Percentiles rank a stretch among this genome's conserved stretches.
Evolutionary conservation across 2,113 vertebrate genomes (phyloP).

Genomic region (Antennarius striatus): DNA sequence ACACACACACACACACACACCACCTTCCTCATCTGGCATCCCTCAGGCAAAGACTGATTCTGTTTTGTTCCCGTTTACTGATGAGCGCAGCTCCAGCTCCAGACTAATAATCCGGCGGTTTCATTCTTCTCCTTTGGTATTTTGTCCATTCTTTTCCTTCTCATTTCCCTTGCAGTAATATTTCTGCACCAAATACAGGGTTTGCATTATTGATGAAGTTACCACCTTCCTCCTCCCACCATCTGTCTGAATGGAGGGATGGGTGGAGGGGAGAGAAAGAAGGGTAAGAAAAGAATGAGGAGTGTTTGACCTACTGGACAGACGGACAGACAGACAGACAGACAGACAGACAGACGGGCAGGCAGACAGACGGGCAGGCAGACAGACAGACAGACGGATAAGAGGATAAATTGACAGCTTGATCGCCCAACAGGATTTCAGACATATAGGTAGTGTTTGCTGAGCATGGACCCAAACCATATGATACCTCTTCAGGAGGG

Average conservation of each 20-base stretch:
- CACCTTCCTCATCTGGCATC: slow-evolving; percentile 56
- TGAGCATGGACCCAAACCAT: slow-evolving; percentile 47
- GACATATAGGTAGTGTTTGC: too few relatives aligned
- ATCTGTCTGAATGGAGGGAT: slow-evolving; percentile 38
- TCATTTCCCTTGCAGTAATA: slow-evolving; percentile 58
- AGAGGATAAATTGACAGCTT: background rate
- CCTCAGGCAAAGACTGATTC: slow-evolving; percentile 45
- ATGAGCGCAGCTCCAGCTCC: slow-evolving; percentile 39
- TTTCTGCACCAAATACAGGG: slow-evolving; percentile 47
- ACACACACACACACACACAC: slow-evolving; percentile 16
- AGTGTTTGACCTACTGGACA: background rate
- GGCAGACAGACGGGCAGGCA: too few relatives aligned
- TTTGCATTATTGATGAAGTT: slow-evolving; percentile 69
- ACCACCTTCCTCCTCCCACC: slow-evolving; percentile 23
- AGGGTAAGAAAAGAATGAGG: slow-evolving; percentile 1
- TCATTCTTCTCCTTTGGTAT: slow-evolving; percentile 48
- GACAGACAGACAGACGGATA: too few relatives aligned
- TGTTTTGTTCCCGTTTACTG: slow-evolving; percentile 10
- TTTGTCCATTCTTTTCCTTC: slow-evolving; percentile 51
- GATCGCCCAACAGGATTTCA: too few relatives aligned
- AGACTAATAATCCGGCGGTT: slow-evolving; percentile 41
- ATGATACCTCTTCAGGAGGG: slow-evolving; percentile 44
- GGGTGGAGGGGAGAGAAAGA: background rate
- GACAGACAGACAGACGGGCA: too few relatives aligned
- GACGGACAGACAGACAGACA: too few relatives aligned